These are phyloP conservation scores for Tigriopus californicus DNA, from an alignment of 2,888 invertebrate species.

Conservation along the genomic window DNA sequence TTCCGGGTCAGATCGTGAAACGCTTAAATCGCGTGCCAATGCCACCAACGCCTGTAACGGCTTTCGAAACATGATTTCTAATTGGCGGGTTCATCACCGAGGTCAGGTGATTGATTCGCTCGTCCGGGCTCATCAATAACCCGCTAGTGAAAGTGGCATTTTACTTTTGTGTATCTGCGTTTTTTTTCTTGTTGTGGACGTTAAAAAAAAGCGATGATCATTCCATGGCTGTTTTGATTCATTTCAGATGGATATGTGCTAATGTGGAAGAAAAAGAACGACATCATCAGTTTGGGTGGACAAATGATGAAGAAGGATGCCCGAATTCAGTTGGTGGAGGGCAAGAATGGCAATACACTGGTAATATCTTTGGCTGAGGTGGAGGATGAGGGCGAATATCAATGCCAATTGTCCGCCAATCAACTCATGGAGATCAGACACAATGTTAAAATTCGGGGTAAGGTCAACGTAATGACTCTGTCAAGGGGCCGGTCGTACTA, in stretches of 20 bases:
- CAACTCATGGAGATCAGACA: slow-evolving; percentile 1
- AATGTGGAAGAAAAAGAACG: background rate
- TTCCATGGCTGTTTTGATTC: background rate
- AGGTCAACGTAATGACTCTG: no score
- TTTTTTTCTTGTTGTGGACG: background rate
- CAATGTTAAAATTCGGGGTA: slow-evolving; percentile 1
- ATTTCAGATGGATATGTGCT: slow-evolving; percentile 6
- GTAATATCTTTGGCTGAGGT: slow-evolving; percentile 1
- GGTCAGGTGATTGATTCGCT: no score
- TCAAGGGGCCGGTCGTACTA: no score
- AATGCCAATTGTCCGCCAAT: slow-evolving; percentile 4
- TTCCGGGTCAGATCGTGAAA: no score
- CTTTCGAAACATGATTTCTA: no score
- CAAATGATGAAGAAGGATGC: background rate
- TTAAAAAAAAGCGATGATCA: background rate
- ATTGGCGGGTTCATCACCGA: no score
- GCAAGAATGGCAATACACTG: background rate
- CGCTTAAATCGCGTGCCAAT: no score
- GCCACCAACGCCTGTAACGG: no score
- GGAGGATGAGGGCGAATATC: slow-evolving; percentile 9
- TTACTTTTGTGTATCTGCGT: background rate
- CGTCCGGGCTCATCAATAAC: background rate
- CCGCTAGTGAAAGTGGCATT: background rate
- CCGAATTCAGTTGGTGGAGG: background rate
- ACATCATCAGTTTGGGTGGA: background rate